phyloP scores from a whole-genome alignment of 1,140 invertebrate genomes.

The Plectrocnemia conspersa region DNA sequence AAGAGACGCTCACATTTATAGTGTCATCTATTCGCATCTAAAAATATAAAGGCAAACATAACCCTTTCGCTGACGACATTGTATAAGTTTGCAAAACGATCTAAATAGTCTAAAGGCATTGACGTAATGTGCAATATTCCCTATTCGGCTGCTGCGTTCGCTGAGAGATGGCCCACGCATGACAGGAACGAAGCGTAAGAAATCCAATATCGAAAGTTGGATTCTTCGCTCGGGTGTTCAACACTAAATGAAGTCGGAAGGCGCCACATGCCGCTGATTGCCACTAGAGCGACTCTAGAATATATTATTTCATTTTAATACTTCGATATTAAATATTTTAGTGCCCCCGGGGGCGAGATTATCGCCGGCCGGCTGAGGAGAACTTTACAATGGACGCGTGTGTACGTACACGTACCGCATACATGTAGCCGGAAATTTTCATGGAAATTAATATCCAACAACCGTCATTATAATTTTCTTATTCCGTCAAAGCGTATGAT shows the following conservation, averaged over 20 bases:
- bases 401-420: not conserved
- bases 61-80: no score
- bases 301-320: not conserved
- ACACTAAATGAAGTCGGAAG: no score
- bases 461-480: no score
- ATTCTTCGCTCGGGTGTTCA: not conserved
- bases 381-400: not conserved
- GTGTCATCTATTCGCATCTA: no score
- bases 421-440: not conserved
- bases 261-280: not conserved
- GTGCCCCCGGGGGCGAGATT: not conserved
- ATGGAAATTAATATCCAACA: not conserved
- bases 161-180: no score
- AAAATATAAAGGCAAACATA: no score
- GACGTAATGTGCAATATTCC: not conserved
- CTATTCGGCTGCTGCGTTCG: not conserved
- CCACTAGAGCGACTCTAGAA: no score
- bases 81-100: not conserved
- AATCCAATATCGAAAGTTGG: not conserved
- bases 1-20: no score
- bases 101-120: not conserved
- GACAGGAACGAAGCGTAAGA: not conserved
- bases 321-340: conserved; percentile 4
- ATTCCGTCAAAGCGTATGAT: no score
- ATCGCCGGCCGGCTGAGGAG: not conserved